Conservation (phyloP, 2,113 vertebrate species). For the Macrotus californicus region DNA sequence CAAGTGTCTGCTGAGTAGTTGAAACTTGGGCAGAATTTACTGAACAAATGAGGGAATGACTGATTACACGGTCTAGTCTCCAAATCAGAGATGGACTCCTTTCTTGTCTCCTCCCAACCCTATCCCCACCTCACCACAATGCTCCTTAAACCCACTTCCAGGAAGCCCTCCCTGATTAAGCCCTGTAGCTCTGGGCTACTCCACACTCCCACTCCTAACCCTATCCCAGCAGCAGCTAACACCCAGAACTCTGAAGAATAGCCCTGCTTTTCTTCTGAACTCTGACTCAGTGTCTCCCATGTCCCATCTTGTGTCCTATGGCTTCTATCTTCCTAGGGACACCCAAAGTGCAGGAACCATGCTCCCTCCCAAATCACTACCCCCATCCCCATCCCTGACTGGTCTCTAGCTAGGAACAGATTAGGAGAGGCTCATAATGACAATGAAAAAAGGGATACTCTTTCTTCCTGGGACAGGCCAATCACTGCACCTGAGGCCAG, state of each 20-base stretch:
- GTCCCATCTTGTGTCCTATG: not conserved
- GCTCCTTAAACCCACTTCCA: not conserved
- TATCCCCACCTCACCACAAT: accelerated
- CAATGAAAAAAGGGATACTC: not conserved
- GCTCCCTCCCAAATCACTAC: not conserved
- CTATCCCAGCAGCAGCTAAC: not conserved
- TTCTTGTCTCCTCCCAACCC: not conserved
- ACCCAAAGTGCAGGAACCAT: not conserved
- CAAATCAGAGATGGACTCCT: not conserved
- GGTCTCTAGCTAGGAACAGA: not conserved
- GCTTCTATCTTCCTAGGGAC: not conserved
- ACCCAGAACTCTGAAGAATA: not conserved
- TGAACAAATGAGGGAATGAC: not conserved
- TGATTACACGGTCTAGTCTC: not conserved
- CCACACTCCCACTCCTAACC: not conserved
- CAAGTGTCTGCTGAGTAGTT: not conserved
- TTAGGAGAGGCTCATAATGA: not conserved
- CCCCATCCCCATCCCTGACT: not conserved
- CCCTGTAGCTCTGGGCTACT: not conserved
- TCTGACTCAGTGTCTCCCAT: not conserved
- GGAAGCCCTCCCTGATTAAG: not conserved
- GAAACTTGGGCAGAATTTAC: not conserved
- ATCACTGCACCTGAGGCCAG: not conserved
- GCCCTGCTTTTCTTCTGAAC: not conserved
- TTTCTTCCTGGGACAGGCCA: not conserved